Evolutionary conservation across 2,888 invertebrate species (phyloP), one percentile per base, ranked within the genome.

Genomic region (Andrena trimmerana): DNA sequence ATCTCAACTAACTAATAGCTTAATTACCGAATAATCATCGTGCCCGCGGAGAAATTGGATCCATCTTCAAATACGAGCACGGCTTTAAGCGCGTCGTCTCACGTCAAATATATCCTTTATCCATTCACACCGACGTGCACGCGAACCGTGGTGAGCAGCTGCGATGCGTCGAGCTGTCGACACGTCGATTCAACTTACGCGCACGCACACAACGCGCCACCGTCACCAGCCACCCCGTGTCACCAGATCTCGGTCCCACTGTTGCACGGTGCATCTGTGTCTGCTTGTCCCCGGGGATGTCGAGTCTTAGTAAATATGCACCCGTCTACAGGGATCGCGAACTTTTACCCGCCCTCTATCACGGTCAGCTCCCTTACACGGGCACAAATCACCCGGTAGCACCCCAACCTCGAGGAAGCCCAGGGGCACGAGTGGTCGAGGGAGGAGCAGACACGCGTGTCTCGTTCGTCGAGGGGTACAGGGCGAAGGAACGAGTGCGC

Each of bases 241-340:
- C 5, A 0, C 6, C 4, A 13, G n/a, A 31, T 54, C 48, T 24
- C 13, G 54, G 2, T 29, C 42, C 29, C 36, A 42, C 16, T 50
- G 60, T 70, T 36, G 2, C n/a, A 7, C 48, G 27, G 8, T 54
- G 80, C 71, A 63, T 63, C 62, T 67, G 71, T 54, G 57, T 68
- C 74, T 63, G 65, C 52, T 67, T 62, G 71, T 78, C 82, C 77
- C 70, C 29, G 27, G 20, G 72, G 62, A 69, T 63, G 6, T 6
- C 10, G 10, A 8, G 57, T 36, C 69, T 73, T 72, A 57, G 62
- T 81, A 87, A 89, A 89, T 89, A 88, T 90, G 86, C 90, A 86
- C 81, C 81, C 84, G 88, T 83, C 88, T 86, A 84, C 69, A 78
- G 73, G 80, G 72, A 90, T 90, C 89, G 89, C 90, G 89, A 91